Conservation (phyloP, 1,140 invertebrate species). For the Drosophila parvula region DNA sequence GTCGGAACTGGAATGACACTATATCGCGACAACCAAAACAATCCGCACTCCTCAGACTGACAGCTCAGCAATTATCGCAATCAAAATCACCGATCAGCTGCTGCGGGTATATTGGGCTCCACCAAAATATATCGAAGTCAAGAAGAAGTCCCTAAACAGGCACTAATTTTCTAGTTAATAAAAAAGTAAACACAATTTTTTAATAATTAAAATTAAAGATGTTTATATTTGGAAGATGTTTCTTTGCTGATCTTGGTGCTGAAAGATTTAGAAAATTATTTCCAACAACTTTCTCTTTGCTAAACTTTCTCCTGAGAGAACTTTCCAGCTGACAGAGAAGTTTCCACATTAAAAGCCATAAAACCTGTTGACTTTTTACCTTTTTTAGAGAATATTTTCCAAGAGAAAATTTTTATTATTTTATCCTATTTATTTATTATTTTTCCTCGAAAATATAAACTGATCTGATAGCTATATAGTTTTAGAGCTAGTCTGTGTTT, state of each 20-base stretch:
- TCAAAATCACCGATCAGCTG: conserved; percentile 14
- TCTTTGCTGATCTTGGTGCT: too few species aligned
- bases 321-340: neutral
- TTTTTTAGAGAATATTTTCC: neutral
- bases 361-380: neutral
- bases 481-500: neutral
- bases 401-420: too few species aligned
- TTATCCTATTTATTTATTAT: too few species aligned
- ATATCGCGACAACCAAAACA: conserved; percentile 7
- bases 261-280: neutral
- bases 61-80: conserved; percentile 28
- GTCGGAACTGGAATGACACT: conserved; percentile 3
- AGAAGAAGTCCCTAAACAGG: too few species aligned
- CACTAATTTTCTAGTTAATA: too few species aligned
- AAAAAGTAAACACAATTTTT: too few species aligned
- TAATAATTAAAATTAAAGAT: too few species aligned
- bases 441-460: neutral
- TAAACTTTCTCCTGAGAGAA: conserved; percentile 15
- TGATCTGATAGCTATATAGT: neutral
- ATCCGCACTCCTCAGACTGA: conserved; percentile 5
- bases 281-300: conserved; percentile 2
- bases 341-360: neutral
- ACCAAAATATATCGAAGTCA: too few species aligned
- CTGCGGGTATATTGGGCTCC: conserved; percentile 4
- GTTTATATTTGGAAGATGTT: too few species aligned